Evolutionary conservation across 2,113 vertebrate species (phyloP).

Genomic region (Anas platyrhynchos): DNA sequence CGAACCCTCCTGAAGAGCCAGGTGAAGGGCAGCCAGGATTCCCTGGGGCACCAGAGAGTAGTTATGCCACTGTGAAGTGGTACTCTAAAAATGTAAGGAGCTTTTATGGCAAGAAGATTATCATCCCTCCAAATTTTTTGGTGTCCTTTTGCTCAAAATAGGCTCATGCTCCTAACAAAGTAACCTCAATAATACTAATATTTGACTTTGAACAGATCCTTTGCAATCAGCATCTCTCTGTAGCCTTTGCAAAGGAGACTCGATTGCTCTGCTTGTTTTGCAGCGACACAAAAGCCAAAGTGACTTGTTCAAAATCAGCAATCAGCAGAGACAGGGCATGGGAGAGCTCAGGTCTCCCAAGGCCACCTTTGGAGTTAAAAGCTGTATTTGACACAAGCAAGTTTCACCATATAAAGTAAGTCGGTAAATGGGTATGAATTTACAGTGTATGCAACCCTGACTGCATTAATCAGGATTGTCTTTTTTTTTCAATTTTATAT

Average conservation of each 20-base stretch:
- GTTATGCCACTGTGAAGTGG: fast-evolving
- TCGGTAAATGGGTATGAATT: neutral
- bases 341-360: neutral
- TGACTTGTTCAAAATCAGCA: neutral
- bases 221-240: neutral
- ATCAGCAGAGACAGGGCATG: neutral
- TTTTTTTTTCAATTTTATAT: neutral
- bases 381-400: neutral
- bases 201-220: neutral
- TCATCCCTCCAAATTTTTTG: neutral
- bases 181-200: neutral
- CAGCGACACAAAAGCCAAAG: neutral
- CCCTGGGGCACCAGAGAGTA: fast-evolving
- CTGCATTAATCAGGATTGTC: neutral
- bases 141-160: neutral
- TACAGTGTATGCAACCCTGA: neutral
- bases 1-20: neutral
- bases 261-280: neutral
- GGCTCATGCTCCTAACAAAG: neutral
- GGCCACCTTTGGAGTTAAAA: neutral
- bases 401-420: neutral
- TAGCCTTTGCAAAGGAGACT: neutral
- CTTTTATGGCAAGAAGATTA: neutral
- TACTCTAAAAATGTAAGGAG: neutral
- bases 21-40: neutral